These are phyloP conservation scores for Torymus aiolomorphi DNA, from an alignment of 2,888 invertebrate genomes.

Conservation along the genomic window DNA sequence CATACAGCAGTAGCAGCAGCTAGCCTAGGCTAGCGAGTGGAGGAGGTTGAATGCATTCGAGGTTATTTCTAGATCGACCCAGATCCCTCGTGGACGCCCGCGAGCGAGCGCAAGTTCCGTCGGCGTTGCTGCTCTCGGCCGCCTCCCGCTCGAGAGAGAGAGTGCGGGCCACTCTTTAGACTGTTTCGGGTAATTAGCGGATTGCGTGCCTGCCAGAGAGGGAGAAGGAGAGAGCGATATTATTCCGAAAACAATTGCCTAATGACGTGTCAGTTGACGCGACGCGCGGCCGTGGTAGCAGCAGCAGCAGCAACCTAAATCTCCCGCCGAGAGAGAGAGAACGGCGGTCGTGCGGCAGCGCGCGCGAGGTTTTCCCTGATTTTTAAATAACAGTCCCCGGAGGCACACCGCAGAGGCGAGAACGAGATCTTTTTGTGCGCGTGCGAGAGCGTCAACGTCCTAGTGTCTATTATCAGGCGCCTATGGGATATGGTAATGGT, in stretches of 20 bases:
- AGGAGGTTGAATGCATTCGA: constrained; percentile 70
- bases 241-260: constrained; percentile 56
- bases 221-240: constrained; percentile 28
- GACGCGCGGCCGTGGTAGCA: too few relatives aligned
- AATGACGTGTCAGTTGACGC: constrained; percentile 54
- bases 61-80: constrained; percentile 72
- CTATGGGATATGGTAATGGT: too few relatives aligned
- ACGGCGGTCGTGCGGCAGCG: too few relatives aligned
- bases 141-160: constrained; percentile 12
- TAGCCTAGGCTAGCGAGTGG: constrained; percentile 30
- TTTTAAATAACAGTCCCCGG: constrained; percentile 40
- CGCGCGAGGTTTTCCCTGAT: constrained; percentile 26
- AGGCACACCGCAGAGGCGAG: background rate
- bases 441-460: too few relatives aligned
- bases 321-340: background rate
- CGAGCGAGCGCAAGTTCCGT: constrained; percentile 38
- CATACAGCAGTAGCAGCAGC: constrained; percentile 22
- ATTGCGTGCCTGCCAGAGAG: constrained; percentile 63
- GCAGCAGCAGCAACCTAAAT: constrained; percentile 46
- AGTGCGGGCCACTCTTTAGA: constrained; percentile 66
- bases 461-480: too few relatives aligned
- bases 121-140: constrained; percentile 10
- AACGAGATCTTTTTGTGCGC: too few relatives aligned
- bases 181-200: constrained; percentile 72
- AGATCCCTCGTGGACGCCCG: constrained; percentile 68